Evolutionary conservation across 1,140 invertebrate species (phyloP).

Genomic region (Rhagoletis pomonella): DNA sequence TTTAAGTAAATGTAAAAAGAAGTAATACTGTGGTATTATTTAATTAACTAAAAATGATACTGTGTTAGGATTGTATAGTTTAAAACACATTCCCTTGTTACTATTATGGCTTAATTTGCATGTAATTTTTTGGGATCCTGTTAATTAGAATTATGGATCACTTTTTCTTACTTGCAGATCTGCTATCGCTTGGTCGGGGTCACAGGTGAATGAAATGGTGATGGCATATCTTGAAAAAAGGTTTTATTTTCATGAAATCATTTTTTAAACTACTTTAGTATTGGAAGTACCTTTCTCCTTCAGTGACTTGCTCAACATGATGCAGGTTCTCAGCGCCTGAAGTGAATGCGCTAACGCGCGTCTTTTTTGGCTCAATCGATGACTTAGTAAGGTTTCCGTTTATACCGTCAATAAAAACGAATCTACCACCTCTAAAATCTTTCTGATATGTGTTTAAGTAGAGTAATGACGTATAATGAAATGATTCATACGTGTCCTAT

Average conservation of each 20-base stretch:
- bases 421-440: conserved; percentile 88
- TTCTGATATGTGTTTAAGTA: conserved; percentile 85
- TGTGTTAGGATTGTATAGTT: no score
- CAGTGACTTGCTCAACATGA: conserved; percentile 86
- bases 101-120: no score
- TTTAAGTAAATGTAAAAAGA: neutral
- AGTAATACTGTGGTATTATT: neutral
- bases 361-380: conserved; percentile 86
- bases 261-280: neutral
- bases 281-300: conserved; percentile 76
- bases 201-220: conserved; percentile 91
- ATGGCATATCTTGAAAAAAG: conserved; percentile 80
- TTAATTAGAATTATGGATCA: neutral
- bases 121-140: neutral
- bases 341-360: conserved; percentile 88
- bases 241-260: neutral
- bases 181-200: conserved; percentile 76
- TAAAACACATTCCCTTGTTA: no score
- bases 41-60: no score
- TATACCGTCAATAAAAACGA: conserved; percentile 84
- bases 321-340: conserved; percentile 91
- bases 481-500: conserved; percentile 86
- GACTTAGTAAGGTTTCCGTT: conserved; percentile 75
- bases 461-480: conserved; percentile 89
- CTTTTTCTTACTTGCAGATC: conserved; percentile 51